phyloP scores from a whole-genome alignment of 2,888 invertebrate genomes.

The Listrodromus nycthemerus region DNA sequence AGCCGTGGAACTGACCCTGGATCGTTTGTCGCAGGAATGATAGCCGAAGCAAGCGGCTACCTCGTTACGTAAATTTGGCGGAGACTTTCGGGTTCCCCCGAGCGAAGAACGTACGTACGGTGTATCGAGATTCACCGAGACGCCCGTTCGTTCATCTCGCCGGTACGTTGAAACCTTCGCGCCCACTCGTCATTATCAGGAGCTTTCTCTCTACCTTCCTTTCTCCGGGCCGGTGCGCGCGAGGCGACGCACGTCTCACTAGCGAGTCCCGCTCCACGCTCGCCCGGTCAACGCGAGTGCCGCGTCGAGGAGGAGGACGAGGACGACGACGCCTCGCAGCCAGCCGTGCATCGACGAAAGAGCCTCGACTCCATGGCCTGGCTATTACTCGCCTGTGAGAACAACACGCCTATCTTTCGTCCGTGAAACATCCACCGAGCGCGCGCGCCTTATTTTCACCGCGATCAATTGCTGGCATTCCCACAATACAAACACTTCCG shows the following conservation, averaged over 20 bases:
- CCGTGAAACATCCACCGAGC: conserved; percentile 30
- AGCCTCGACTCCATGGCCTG: conserved; percentile 1
- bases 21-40: neutral
- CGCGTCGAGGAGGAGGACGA: conserved; percentile 11
- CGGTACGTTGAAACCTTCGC: conserved; percentile 61
- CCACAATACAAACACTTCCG: conserved; percentile 66
- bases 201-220: conserved; percentile 71
- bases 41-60: neutral
- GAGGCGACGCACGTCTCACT: conserved; percentile 43
- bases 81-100: conserved; percentile 2
- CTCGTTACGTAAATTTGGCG: conserved; percentile 53
- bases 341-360: conserved; percentile 21
- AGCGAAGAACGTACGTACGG: neutral
- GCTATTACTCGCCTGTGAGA: conserved; percentile 40
- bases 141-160: conserved; percentile 53
- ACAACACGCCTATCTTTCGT: conserved; percentile 64
- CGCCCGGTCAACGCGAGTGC: conserved; percentile 29
- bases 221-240: conserved; percentile 58
- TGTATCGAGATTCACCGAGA: conserved; percentile 41
- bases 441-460: conserved; percentile 43
- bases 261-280: conserved; percentile 30
- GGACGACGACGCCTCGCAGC: conserved; percentile 1
- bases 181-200: conserved; percentile 70
- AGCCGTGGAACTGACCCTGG: conserved; percentile 1
- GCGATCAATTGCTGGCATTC: conserved; percentile 62